phyloP scores from a whole-genome alignment of 1,140 invertebrate species.

The Caenorhabditis latens region DNA sequence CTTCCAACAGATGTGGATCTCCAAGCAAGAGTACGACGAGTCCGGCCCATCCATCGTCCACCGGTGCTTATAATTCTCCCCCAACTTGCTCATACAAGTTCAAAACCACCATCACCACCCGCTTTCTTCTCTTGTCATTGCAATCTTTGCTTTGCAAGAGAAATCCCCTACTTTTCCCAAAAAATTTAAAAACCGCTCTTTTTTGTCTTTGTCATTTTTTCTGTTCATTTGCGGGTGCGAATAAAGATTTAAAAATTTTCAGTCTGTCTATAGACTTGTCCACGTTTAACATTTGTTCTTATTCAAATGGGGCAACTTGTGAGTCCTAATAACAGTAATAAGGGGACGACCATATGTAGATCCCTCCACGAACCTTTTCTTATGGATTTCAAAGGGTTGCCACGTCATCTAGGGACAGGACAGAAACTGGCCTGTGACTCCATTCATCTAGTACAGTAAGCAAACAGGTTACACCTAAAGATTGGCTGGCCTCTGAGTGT shows the following conservation, averaged over 20 bases:
- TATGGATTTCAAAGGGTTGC: constrained; percentile 74
- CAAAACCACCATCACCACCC: constrained; percentile 23
- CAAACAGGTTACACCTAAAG: too few species aligned
- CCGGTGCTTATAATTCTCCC: constrained; percentile 50
- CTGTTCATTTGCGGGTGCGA: constrained; percentile 46
- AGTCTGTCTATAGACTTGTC: too few species aligned
- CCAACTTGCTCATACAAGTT: constrained; percentile 28
- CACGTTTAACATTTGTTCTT: too few species aligned
- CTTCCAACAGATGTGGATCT: constrained; percentile 85
- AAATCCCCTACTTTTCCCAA: background rate
- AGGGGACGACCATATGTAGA: too few species aligned
- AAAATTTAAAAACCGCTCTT: constrained; percentile 48
- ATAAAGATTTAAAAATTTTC: constrained; percentile 46
- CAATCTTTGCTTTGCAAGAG: background rate
- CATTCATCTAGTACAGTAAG: too few species aligned
- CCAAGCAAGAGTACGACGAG: constrained; percentile 86
- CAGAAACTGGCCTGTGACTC: too few species aligned
- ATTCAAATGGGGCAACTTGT: too few species aligned
- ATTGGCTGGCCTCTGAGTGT: too few species aligned
- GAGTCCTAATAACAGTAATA: too few species aligned
- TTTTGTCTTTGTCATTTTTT: constrained; percentile 32
- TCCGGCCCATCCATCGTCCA: constrained; percentile 83
- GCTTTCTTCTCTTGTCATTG: constrained; percentile 24
- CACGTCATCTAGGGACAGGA: constrained; percentile 78
- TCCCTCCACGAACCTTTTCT: too few species aligned